These are phyloP conservation scores for Aldabrachelys gigantea DNA, from an alignment of 2,113 vertebrate genomes.

Conservation along the genomic window DNA sequence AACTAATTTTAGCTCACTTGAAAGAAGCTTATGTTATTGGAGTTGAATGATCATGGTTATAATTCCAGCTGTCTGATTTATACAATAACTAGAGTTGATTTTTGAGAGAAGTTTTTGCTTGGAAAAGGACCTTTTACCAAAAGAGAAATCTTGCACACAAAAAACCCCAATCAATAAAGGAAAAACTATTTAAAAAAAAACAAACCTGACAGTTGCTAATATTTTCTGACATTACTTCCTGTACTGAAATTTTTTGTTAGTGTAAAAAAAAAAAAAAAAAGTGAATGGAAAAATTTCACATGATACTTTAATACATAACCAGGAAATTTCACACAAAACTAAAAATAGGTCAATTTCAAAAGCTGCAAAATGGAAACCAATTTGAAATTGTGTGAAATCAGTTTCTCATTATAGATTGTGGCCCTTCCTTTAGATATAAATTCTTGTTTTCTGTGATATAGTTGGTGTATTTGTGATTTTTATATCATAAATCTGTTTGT, in stretches of 20 bases:
- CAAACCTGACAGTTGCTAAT: neutral
- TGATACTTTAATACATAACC: neutral
- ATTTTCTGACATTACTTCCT: neutral
- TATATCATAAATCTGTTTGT: neutral
- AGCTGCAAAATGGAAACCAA: accelerated
- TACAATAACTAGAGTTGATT: neutral
- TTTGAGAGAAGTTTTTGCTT: neutral
- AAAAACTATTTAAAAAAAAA: neutral
- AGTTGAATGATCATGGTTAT: neutral
- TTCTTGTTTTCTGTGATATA: neutral
- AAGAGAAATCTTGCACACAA: neutral
- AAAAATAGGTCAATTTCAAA: neutral
- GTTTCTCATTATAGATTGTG: neutral
- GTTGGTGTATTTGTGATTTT: accelerated
- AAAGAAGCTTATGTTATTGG: neutral
- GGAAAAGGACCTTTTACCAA: neutral
- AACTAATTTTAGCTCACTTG: neutral
- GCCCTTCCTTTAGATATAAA: neutral
- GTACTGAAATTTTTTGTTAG: neutral
- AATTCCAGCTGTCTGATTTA: neutral
- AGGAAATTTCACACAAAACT: neutral
- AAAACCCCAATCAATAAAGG: neutral
- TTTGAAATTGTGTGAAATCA: neutral
- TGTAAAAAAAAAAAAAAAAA: accelerated
- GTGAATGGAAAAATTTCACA: neutral